These are phyloP conservation scores for Tetranychus truncatus DNA, from an alignment of 2,888 invertebrate genomes.

Conservation along the genomic window DNA sequence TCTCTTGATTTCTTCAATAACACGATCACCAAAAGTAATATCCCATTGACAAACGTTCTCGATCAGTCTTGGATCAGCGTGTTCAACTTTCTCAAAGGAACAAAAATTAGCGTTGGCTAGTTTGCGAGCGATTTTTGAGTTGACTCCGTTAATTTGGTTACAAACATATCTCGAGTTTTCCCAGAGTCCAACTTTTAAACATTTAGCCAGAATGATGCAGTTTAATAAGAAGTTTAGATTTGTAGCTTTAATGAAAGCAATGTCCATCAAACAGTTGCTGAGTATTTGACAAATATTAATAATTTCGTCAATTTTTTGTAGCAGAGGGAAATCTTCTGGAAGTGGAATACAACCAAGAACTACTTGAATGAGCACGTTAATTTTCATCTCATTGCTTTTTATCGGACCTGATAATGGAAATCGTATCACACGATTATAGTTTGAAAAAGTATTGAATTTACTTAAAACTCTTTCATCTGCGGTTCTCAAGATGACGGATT, in stretches of 20 bases:
- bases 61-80: conserved; percentile 51
- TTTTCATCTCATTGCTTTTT: conserved; percentile 50
- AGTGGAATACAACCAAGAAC: conserved; percentile 41
- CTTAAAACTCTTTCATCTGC: conserved; percentile 52
- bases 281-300: conserved; percentile 48
- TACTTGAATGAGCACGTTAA: conserved; percentile 51
- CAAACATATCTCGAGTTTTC: conserved; percentile 50
- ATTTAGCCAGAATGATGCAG: conserved; percentile 46
- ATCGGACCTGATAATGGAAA: conserved; percentile 53
- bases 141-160: conserved; percentile 50
- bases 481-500: conserved; percentile 37
- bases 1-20: not conserved
- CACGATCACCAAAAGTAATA: conserved; percentile 20
- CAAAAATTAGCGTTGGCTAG: conserved; percentile 48
- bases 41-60: conserved; percentile 38
- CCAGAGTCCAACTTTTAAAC: conserved; percentile 50
- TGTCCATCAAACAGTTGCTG: conserved; percentile 42
- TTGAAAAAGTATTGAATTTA: conserved; percentile 39
- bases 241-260: not conserved
- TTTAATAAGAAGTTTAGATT: conserved; percentile 38
- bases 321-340: not conserved
- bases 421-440: conserved; percentile 42
- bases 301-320: conserved; percentile 48
- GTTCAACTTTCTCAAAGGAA: conserved; percentile 44
- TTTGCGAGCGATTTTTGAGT: conserved; percentile 42